Conservation (phyloP, 92 coral and sea anemone genomes). For the Ricordea florida region DNA sequence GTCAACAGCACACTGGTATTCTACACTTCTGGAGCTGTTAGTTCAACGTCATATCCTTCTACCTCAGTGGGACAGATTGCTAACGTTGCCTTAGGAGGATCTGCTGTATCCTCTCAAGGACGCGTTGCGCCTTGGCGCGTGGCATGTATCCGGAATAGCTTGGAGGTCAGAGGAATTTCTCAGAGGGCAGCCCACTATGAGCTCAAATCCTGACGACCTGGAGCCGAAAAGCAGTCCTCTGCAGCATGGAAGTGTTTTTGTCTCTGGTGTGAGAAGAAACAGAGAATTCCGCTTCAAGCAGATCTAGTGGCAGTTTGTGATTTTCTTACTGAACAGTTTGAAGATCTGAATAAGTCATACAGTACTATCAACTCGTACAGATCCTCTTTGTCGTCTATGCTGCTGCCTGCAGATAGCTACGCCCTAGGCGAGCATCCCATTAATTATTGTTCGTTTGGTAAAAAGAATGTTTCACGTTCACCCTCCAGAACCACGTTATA, state of each 20-base stretch:
- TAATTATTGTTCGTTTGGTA: no score
- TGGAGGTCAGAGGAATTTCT: slow-evolving; percentile 28
- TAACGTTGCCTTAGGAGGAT: slow-evolving; percentile 4
- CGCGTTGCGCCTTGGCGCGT: slow-evolving; percentile 10
- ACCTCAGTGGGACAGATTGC: slow-evolving; percentile 9
- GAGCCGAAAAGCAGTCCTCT: slow-evolving; percentile 31
- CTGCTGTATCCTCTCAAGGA: slow-evolving; percentile 1
- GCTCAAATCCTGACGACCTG: slow-evolving; percentile 32
- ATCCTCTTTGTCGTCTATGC: no score
- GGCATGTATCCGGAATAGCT: slow-evolving; percentile 24
- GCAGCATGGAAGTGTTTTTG: slow-evolving; percentile 27
- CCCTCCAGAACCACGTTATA: no score
- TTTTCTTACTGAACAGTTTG: neutral
- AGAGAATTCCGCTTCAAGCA: slow-evolving; percentile 17
- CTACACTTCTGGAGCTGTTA: neutral
- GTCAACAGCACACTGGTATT: slow-evolving; percentile 32
- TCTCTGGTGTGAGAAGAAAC: slow-evolving; percentile 21
- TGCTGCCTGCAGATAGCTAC: no score
- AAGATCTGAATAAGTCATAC: no score
- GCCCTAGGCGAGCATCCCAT: no score
- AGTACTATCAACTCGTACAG: no score
- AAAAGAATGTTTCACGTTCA: no score
- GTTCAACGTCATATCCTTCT: slow-evolving; percentile 15
- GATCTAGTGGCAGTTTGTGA: slow-evolving; percentile 4
- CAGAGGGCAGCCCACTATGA: slow-evolving; percentile 16